Evolutionary conservation across 2,888 invertebrate genomes (phyloP).

Genomic region (Drymonia ruficornis): DNA sequence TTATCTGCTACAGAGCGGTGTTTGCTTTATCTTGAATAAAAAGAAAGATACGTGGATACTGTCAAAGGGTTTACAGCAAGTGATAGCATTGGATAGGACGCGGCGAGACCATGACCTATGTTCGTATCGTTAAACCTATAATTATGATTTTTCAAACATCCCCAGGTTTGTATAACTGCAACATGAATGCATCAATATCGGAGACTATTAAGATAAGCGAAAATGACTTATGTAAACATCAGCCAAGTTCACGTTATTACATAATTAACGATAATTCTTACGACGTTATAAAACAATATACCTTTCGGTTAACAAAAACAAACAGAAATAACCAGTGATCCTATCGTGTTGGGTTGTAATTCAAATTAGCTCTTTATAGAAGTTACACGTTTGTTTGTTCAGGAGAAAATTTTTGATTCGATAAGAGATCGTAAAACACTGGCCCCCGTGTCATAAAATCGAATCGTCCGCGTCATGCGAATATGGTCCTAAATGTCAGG

Average conservation of each 20-base stretch:
- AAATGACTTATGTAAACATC: slow-evolving; percentile 37
- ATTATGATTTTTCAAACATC: neutral
- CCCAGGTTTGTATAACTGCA: neutral
- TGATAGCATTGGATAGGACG: slow-evolving; percentile 46
- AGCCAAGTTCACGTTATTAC: slow-evolving; percentile 41
- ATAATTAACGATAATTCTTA: slow-evolving; percentile 37
- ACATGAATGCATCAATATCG: slow-evolving; percentile 36
- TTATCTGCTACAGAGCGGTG: slow-evolving; percentile 78
- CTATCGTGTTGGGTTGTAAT: slow-evolving; percentile 55
- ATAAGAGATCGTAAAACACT: slow-evolving; percentile 78
- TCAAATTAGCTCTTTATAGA: slow-evolving; percentile 62
- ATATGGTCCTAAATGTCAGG: slow-evolving; percentile 60
- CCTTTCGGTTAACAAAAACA: slow-evolving; percentile 31
- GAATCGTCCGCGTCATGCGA: slow-evolving; percentile 59
- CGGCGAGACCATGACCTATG: slow-evolving; percentile 10
- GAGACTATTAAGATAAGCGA: slow-evolving; percentile 33
- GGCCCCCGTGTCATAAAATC: slow-evolving; percentile 76
- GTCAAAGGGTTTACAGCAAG: slow-evolving; percentile 60
- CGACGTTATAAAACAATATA: slow-evolving; percentile 35
- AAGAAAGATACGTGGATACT: slow-evolving; percentile 67
- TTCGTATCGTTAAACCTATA: neutral
- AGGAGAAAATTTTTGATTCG: slow-evolving; percentile 71
- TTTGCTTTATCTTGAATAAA: slow-evolving; percentile 82
- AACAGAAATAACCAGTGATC: slow-evolving; percentile 40
- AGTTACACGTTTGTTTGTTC: slow-evolving; percentile 67